phyloP scores from a whole-genome alignment of 2,797 vertebrate genomes.

The Yasuhikotakia modesta region DNA sequence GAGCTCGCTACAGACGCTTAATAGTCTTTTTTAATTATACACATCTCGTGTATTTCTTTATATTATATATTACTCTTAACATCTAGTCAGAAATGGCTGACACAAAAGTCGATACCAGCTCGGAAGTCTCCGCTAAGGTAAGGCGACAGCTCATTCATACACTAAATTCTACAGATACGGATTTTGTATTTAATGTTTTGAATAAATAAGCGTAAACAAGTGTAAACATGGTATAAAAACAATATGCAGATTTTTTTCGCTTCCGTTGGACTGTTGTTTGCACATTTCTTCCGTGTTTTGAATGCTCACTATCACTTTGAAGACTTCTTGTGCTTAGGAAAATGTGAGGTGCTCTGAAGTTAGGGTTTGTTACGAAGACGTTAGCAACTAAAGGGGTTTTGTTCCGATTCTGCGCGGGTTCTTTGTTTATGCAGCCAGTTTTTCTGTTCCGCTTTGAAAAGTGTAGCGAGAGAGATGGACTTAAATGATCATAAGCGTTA shows the following conservation, averaged over 20 bases:
- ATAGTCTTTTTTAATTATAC: conserved; percentile 56
- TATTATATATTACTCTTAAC: conserved; percentile 58
- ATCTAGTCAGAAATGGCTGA: conserved; percentile 66
- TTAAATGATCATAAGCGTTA: neutral
- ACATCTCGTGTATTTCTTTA: conserved; percentile 54
- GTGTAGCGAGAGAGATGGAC: conserved; percentile 39
- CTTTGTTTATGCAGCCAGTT: conserved; percentile 61
- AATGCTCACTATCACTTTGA: conserved; percentile 23
- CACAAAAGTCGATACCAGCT: conserved; percentile 69
- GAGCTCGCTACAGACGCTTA: conserved; percentile 66
- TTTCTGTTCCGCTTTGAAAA: conserved; percentile 58
- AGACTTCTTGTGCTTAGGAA: conserved; percentile 35
- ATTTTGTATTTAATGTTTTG: conserved; percentile 7
- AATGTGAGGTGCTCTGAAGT: conserved; percentile 53
- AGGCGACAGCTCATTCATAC: conserved; percentile 10
- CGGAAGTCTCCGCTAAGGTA: conserved; percentile 68
- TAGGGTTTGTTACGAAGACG: conserved; percentile 48
- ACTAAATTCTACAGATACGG: neutral
- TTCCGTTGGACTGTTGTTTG: neutral
- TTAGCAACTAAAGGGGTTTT: conserved; percentile 52
- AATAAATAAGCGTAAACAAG: neutral
- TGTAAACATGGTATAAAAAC: conserved; percentile 26
- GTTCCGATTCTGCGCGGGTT: conserved; percentile 58
- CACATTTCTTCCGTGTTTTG: conserved; percentile 25
- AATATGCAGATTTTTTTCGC: neutral